Percentiles rank a stretch among this genome's conserved stretches.
Evolutionary conservation across 2,113 vertebrate genomes (phyloP).

Genomic region (Brienomyrus longianalis): DNA sequence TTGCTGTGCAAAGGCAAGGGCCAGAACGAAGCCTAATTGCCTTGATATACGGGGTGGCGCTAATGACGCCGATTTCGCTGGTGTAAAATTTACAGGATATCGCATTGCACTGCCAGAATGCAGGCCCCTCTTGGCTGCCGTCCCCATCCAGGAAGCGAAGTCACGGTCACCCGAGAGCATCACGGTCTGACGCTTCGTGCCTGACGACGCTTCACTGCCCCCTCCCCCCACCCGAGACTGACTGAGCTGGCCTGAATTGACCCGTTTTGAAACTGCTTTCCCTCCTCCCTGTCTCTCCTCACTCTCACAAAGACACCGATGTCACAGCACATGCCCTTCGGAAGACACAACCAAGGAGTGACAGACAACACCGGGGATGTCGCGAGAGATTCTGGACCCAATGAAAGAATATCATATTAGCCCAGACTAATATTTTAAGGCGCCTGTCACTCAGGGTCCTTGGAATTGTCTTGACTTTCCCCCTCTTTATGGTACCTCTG

Average conservation of each 20-base stretch:
- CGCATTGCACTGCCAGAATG: slow-evolving; percentile 36
- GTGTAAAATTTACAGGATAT: slow-evolving; percentile 48
- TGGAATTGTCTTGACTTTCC: background rate
- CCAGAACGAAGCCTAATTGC: slow-evolving; percentile 27
- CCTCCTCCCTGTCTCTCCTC: background rate
- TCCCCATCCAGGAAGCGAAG: slow-evolving; percentile 29
- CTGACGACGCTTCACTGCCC: slow-evolving; percentile 11
- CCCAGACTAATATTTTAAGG: background rate
- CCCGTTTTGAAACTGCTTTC: slow-evolving; percentile 33
- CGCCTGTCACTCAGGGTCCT: background rate
- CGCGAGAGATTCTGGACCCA: background rate
- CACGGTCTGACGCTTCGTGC: slow-evolving; percentile 37
- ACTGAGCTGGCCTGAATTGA: slow-evolving; percentile 34
- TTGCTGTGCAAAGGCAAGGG: slow-evolving; percentile 26
- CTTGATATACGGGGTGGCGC: slow-evolving; percentile 33
- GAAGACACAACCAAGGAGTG: background rate
- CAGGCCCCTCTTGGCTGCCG: slow-evolving; percentile 36
- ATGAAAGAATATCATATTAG: background rate
- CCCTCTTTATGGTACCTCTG: background rate
- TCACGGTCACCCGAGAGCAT: slow-evolving; percentile 42
- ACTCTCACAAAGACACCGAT: background rate
- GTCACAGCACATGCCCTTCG: background rate
- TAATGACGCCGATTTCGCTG: slow-evolving; percentile 44
- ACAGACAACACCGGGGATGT: background rate
- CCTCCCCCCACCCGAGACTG: background rate